A percentile compares a stretch with the other conserved stretches of the same genome.
These are phyloP conservation scores for Grallaria varia DNA, from an alignment of 2,113 vertebrate genomes.

Conservation along the genomic window DNA sequence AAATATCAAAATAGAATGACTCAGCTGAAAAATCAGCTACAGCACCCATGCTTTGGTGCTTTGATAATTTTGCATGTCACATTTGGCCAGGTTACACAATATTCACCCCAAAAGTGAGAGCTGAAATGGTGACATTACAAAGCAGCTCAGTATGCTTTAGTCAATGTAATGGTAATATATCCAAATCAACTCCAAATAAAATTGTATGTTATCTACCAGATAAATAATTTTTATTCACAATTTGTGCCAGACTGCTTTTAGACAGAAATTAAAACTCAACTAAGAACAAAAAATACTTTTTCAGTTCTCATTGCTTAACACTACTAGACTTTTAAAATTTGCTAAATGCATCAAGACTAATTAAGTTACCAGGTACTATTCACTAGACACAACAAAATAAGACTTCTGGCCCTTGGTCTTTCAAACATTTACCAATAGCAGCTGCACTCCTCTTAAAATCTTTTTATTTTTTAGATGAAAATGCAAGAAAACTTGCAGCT, in stretches of 20 bases:
- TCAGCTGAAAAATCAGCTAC: neutral
- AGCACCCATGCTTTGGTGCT: neutral
- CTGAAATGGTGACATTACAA: neutral
- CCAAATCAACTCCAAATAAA: neutral
- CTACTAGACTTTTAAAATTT: neutral
- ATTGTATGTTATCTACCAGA: neutral
- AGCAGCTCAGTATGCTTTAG: neutral
- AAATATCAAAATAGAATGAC: neutral
- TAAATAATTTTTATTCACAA: neutral
- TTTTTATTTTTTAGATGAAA: neutral
- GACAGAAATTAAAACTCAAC: neutral
- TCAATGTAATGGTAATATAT: neutral
- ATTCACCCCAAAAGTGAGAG: neutral
- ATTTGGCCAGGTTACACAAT: neutral
- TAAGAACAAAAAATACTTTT: neutral
- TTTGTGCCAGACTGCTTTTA: neutral
- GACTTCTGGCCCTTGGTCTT: fast-evolving
- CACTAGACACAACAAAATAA: neutral
- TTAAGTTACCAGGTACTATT: neutral
- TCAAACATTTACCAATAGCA: neutral
- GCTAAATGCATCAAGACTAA: neutral
- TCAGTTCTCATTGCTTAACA: neutral
- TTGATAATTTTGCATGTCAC: neutral
- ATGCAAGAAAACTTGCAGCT: neutral
- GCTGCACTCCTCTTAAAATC: neutral